phyloP scores from a whole-genome alignment of 2,797 vertebrate genomes.

The Urophycis tenuis region DNA sequence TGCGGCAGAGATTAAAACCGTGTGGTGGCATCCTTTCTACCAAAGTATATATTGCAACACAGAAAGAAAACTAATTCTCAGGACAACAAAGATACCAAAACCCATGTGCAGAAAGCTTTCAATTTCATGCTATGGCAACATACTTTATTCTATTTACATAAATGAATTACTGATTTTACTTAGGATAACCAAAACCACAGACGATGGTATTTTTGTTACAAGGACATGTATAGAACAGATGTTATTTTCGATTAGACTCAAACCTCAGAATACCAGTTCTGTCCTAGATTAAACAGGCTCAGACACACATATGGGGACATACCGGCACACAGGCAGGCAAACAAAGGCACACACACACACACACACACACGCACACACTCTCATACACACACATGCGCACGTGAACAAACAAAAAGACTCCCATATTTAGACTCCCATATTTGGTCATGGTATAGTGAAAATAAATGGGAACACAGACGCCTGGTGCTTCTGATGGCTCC shows the following conservation, averaged over 20 bases:
- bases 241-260: slow-evolving; percentile 29
- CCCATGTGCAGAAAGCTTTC: slow-evolving; percentile 25
- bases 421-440: slow-evolving; percentile 20
- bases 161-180: slow-evolving; percentile 3
- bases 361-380: slow-evolving; percentile 7
- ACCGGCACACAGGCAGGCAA: slow-evolving; percentile 8
- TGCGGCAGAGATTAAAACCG: slow-evolving; percentile 53
- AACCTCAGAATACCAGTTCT: slow-evolving; percentile 21
- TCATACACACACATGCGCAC: neutral
- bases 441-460: slow-evolving; percentile 52
- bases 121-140: neutral
- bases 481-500: slow-evolving; percentile 33
- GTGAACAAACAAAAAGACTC: slow-evolving; percentile 6
- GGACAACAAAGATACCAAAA: slow-evolving; percentile 41
- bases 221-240: slow-evolving; percentile 23
- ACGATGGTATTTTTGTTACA: slow-evolving; percentile 26
- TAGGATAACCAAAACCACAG: slow-evolving; percentile 29
- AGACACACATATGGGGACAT: slow-evolving; percentile 11
- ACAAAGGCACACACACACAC: neutral
- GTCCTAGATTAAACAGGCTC: slow-evolving; percentile 25
- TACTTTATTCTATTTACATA: slow-evolving; percentile 5
- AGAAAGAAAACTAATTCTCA: slow-evolving; percentile 25
- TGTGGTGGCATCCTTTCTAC: slow-evolving; percentile 23
- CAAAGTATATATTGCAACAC: slow-evolving; percentile 48
- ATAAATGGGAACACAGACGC: slow-evolving; percentile 43